Evolutionary conservation across 2,797 vertebrate genomes (phyloP).

Genomic region (Limosa lapponica): DNA sequence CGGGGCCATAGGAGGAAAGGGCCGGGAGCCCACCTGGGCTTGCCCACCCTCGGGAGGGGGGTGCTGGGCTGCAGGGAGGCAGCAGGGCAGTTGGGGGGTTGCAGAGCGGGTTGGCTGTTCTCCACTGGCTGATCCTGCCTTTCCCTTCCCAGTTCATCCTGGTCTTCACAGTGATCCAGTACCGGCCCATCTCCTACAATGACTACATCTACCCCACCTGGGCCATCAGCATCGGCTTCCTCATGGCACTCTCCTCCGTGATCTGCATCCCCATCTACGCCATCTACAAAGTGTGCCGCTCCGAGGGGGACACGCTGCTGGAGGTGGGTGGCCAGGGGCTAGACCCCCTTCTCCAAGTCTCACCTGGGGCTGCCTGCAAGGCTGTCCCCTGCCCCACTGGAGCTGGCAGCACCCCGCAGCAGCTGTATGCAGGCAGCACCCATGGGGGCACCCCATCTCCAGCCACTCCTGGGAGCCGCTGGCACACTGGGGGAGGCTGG

Average conservation of each 20-base stretch:
- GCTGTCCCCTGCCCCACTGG: background rate
- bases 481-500: background rate
- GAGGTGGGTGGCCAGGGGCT: slow-evolving; percentile 81
- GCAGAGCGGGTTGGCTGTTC: background rate
- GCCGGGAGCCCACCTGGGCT: background rate
- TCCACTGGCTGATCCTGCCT: background rate
- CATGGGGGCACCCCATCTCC: background rate
- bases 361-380: background rate
- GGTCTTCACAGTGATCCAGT: slow-evolving; percentile 98
- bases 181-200: slow-evolving; percentile 96
- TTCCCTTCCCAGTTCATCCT: slow-evolving; percentile 89
- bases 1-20: background rate
- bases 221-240: slow-evolving; percentile 92
- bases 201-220: slow-evolving; percentile 91
- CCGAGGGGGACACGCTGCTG: slow-evolving; percentile 90
- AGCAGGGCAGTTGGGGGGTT: rapidly evolving
- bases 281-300: slow-evolving; percentile 88
- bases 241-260: slow-evolving; percentile 95
- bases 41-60: background rate
- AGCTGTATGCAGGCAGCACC: background rate
- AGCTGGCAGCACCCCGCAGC: background rate
- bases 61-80: background rate
- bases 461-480: background rate
- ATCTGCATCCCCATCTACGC: slow-evolving; percentile 96
- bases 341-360: background rate